phyloP scores from a whole-genome alignment of 2,888 invertebrate species.

The Apamea epomidion region DNA sequence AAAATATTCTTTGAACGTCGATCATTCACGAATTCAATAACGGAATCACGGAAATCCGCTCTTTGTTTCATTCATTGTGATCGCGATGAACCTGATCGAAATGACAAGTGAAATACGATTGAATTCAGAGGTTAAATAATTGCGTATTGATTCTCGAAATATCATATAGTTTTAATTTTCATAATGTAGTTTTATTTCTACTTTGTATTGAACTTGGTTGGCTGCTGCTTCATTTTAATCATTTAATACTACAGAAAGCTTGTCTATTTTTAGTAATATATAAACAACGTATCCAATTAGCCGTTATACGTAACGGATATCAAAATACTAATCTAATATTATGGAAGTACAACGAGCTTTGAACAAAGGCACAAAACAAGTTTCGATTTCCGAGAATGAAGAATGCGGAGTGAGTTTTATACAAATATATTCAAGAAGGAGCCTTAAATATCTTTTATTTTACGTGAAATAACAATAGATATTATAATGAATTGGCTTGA shows the following conservation, averaged over 20 bases:
- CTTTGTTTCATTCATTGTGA: slow-evolving; percentile 52
- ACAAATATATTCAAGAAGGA: slow-evolving; percentile 1
- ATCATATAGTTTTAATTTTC: slow-evolving; percentile 8
- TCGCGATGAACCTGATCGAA: slow-evolving; percentile 20
- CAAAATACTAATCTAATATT: not conserved
- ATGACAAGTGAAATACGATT: slow-evolving; percentile 36
- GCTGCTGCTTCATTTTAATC: not conserved
- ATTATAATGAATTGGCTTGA: slow-evolving; percentile 9
- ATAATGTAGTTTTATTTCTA: not conserved
- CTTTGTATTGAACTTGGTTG: not conserved
- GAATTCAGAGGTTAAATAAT: slow-evolving; percentile 20
- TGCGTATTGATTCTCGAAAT: slow-evolving; percentile 20
- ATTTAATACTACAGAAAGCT: not conserved
- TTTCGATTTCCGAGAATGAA: slow-evolving; percentile 28
- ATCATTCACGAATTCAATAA: slow-evolving; percentile 43
- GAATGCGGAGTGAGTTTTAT: not conserved
- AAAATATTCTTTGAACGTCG: slow-evolving; percentile 18
- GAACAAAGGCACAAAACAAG: slow-evolving; percentile 21
- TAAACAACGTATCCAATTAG: slow-evolving; percentile 18
- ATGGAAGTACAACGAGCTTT: slow-evolving; percentile 25
- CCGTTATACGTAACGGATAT: not conserved
- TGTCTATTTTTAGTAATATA: not conserved
- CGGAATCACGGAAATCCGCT: slow-evolving; percentile 41
- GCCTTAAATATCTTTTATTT: slow-evolving; percentile 21
- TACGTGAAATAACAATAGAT: slow-evolving; percentile 8